Base-by-base conservation (phyloP, 1,140 invertebrate species). In the Antheraea mylitta region DNA sequence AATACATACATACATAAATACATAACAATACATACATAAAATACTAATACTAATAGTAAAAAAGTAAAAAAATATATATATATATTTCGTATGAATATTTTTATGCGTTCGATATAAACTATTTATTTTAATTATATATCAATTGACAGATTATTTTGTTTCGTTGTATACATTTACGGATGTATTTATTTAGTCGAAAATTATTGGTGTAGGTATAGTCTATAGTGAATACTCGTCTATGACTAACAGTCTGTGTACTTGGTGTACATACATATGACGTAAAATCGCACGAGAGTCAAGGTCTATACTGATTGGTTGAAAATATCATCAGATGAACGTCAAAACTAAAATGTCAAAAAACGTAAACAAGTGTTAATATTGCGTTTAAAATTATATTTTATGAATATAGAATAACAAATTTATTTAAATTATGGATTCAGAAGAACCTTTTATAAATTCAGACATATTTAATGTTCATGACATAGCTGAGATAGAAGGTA, bases 401-500 rank as follows among this genome's bases (percentile, higher is more conserved):
- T 64, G 71, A 62, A 38, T 71, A 72, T 68, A 64, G 18, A 36
- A 22, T n/a, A 45, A 64, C 30, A 71, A 64, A 71, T 73, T 67
- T 58, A 64, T 58, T 61, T 58, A 38, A 79, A 53, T 59, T 53
- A 91, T 91, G 87, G 89, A 90, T 36, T 66, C 73, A 48, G 83
- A 85, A 8, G 87, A 90, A 68, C 71, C 80, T n/a, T 85, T 91
- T 68, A 77, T 89, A 59, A 89, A 83, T 79, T 81, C 83, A 36
- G 83, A 90, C 68, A 80, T 85, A 18, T 91, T 90, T 73, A 87
- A 91, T 75, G 77, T 86, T 42, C 75, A 85, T 60, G 89, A 91
- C 66, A 91, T 91, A 58, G 80, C 86, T 68, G 89, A 91, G 82
- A 87, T 91, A 64, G 87, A 90, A 81, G 89, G 89, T 85, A 81